phyloP scores from a whole-genome alignment of 2,797 vertebrate genomes.

The Sebastes vulpes region DNA sequence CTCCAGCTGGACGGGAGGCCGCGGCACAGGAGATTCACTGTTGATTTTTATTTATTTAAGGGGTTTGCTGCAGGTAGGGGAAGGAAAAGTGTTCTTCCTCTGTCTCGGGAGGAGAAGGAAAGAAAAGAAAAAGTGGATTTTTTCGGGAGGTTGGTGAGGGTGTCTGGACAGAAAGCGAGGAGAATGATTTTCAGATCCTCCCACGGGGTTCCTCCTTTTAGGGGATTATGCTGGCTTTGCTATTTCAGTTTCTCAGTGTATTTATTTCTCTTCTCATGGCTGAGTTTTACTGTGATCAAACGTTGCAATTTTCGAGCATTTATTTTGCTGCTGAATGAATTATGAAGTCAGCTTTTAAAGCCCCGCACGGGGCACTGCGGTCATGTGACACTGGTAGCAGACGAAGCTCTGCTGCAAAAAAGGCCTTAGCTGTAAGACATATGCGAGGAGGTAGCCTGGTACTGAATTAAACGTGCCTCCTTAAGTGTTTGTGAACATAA shows the following conservation, averaged over 20 bases:
- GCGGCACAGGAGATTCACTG: slow-evolving; percentile 48
- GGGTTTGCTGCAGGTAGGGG: slow-evolving; percentile 34
- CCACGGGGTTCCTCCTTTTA: slow-evolving; percentile 59
- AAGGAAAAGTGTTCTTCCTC: slow-evolving; percentile 39
- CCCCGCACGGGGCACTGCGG: slow-evolving; percentile 32
- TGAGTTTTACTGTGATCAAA: slow-evolving; percentile 85
- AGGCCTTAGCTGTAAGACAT: slow-evolving; percentile 64
- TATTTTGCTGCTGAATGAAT: slow-evolving; percentile 73
- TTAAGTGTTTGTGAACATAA: slow-evolving; percentile 28
- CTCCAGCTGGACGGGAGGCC: slow-evolving; percentile 80
- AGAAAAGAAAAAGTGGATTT: slow-evolving; percentile 33
- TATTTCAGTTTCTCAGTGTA: slow-evolving; percentile 77
- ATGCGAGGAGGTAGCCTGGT: slow-evolving; percentile 34
- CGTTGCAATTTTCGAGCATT: slow-evolving; percentile 74
- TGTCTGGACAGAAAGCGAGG: slow-evolving; percentile 32
- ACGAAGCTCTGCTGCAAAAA: slow-evolving; percentile 53
- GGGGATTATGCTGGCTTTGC: slow-evolving; percentile 75
- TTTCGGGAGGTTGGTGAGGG: slow-evolving; percentile 10
- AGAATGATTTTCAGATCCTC: slow-evolving; percentile 54
- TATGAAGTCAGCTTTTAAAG: slow-evolving; percentile 57
- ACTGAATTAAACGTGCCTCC: slow-evolving; percentile 66
- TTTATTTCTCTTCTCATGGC: slow-evolving; percentile 83
- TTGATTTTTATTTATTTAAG: slow-evolving; percentile 72
- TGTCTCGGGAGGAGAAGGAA: slow-evolving; percentile 31
- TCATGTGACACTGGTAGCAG: slow-evolving; percentile 54